Evolutionary conservation across 2,888 invertebrate species (phyloP).

Genomic region (Harpagoxenus sublaevis): DNA sequence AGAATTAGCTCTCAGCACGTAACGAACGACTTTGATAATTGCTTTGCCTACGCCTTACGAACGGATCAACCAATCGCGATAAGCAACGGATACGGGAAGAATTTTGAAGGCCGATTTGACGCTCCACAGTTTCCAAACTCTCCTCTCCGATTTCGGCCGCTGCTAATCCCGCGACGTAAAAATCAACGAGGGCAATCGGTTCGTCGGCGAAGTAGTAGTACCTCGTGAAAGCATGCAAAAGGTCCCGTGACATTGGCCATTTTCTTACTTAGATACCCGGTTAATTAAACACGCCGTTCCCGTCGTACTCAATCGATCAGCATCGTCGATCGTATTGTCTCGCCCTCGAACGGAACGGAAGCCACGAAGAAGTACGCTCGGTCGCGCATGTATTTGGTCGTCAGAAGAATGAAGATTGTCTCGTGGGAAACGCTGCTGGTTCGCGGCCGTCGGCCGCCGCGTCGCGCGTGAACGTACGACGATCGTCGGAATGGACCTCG

Average conservation of each 20-base stretch:
- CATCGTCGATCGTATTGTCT: slow-evolving; percentile 43
- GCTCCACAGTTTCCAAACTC: background rate
- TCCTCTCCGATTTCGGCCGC: background rate
- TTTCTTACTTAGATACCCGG: slow-evolving; percentile 63
- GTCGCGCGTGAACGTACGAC: slow-evolving; percentile 32
- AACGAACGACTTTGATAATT: slow-evolving; percentile 60
- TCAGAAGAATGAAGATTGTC: slow-evolving; percentile 51
- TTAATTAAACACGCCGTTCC: slow-evolving; percentile 33
- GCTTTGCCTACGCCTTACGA: slow-evolving; percentile 44
- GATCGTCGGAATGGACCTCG: background rate
- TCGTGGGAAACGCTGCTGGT: slow-evolving; percentile 39
- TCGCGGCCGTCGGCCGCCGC: slow-evolving; percentile 6
- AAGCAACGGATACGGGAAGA: background rate
- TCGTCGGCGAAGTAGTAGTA: slow-evolving; percentile 65
- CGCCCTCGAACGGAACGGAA: slow-evolving; percentile 39
- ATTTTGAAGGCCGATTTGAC: slow-evolving; percentile 17
- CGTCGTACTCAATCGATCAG: slow-evolving; percentile 59
- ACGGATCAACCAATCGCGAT: slow-evolving; percentile 32
- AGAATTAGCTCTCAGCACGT: slow-evolving; percentile 54
- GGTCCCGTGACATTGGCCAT: slow-evolving; percentile 79
- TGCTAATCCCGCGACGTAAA: slow-evolving; percentile 12
- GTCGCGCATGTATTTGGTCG: slow-evolving; percentile 35
- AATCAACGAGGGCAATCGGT: slow-evolving; percentile 37
- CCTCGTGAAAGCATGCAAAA: slow-evolving; percentile 77
- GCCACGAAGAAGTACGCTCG: slow-evolving; percentile 44